Conservation (phyloP, 2,797 vertebrate genomes). For the Acanthurus lineatus region DNA sequence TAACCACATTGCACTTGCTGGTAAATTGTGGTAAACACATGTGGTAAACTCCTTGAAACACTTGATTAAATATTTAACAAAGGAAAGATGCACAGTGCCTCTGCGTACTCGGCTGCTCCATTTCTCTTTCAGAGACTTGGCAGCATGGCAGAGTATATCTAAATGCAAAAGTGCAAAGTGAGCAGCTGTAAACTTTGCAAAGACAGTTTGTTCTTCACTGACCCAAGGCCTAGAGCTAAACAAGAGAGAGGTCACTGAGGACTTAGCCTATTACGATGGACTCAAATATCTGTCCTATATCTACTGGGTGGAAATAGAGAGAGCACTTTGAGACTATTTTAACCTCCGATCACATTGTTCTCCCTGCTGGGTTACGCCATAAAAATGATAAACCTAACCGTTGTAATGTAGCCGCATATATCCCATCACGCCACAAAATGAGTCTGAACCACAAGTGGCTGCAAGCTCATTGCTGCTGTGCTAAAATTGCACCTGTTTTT, state of each 20-base stretch:
- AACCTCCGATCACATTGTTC: constrained; percentile 77
- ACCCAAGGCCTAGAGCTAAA: constrained; percentile 83
- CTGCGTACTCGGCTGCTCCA: constrained; percentile 58
- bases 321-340: constrained; percentile 77
- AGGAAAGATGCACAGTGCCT: constrained; percentile 59
- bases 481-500: constrained; percentile 85
- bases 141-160: constrained; percentile 53
- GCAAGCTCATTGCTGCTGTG: constrained; percentile 70
- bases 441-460: constrained; percentile 77
- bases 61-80: constrained; percentile 82
- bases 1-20: constrained; percentile 74
- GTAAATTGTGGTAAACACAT: constrained; percentile 80
- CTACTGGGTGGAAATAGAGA: constrained; percentile 69
- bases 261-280: constrained; percentile 75
- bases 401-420: constrained; percentile 71
- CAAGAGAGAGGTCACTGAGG: constrained; percentile 79
- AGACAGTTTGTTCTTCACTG: constrained; percentile 82
- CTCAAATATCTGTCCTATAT: constrained; percentile 83
- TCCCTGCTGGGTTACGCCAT: constrained; percentile 71
- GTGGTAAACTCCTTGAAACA: constrained; percentile 77
- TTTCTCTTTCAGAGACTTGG: constrained; percentile 60
- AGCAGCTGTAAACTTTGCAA: constrained; percentile 80
- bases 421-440: constrained; percentile 75
- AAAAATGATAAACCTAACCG: constrained; percentile 79
- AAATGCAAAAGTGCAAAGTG: constrained; percentile 73